Conservation (phyloP, 2,113 vertebrate species). For the Melanerpes aurifrons region DNA sequence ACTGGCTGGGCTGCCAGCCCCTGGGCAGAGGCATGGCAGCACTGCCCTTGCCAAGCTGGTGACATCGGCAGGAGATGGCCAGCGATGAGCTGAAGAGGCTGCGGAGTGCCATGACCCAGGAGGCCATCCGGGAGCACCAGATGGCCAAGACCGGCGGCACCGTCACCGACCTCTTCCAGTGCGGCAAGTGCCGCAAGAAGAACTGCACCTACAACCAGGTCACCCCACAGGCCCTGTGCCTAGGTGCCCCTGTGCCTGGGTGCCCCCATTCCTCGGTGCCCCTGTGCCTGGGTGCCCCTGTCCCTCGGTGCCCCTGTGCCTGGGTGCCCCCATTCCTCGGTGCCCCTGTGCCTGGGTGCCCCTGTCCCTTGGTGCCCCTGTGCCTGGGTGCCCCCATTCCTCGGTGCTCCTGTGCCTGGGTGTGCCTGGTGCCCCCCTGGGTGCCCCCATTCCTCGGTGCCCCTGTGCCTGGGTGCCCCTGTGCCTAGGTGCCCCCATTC, state of each 20-base stretch:
- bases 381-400: too few relatives aligned
- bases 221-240: background rate
- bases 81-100: constrained; percentile 94
- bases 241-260: background rate
- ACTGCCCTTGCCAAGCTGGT: fast-evolving
- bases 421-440: too few relatives aligned
- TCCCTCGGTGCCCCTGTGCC: too few relatives aligned
- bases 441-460: too few relatives aligned
- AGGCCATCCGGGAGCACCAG: constrained; percentile 97
- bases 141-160: constrained; percentile 98
- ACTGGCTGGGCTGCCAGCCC: background rate
- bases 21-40: background rate
- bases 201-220: constrained; percentile 95
- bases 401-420: too few relatives aligned
- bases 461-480: too few relatives aligned
- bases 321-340: too few relatives aligned
- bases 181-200: constrained; percentile 95
- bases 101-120: constrained; percentile 92
- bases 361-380: background rate
- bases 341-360: too few relatives aligned
- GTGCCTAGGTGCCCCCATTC: background rate
- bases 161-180: constrained; percentile 92
- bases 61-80: constrained; percentile 90
- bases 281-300: too few relatives aligned
- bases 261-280: too few relatives aligned